These are phyloP conservation scores for Sciurus carolinensis DNA, from an alignment of 2,797 vertebrate species.

Conservation along the genomic window DNA sequence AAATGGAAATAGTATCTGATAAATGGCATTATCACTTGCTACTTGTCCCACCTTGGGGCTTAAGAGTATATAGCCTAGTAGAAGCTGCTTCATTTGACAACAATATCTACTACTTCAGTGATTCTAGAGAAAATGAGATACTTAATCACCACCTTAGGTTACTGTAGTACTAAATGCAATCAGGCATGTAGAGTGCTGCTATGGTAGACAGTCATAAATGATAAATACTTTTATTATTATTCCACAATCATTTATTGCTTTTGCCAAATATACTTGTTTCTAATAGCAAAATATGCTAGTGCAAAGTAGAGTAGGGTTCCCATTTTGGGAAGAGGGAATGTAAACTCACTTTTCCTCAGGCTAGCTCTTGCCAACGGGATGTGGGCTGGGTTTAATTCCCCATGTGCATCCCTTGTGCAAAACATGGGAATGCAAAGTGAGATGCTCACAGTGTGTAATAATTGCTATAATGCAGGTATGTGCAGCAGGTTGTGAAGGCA, in stretches of 20 bases:
- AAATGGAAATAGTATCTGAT: slow-evolving; percentile 8
- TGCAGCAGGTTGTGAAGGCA: not conserved
- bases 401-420: not conserved
- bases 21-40: not conserved
- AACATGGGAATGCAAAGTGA: not conserved
- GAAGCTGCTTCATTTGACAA: slow-evolving; percentile 30
- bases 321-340: not conserved
- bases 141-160: not conserved
- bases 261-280: not conserved
- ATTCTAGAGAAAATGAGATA: not conserved
- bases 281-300: not conserved
- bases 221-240: not conserved
- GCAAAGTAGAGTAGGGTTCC: not conserved
- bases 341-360: not conserved
- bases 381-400: not conserved
- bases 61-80: not conserved
- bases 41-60: not conserved
- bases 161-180: not conserved
- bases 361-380: not conserved
- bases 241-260: not conserved
- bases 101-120: not conserved
- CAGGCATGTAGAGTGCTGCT: not conserved
- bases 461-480: not conserved
- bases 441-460: not conserved
- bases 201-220: not conserved